These are phyloP conservation scores for Boleophthalmus pectinirostris DNA, from an alignment of 2,113 vertebrate genomes.

Conservation along the genomic window DNA sequence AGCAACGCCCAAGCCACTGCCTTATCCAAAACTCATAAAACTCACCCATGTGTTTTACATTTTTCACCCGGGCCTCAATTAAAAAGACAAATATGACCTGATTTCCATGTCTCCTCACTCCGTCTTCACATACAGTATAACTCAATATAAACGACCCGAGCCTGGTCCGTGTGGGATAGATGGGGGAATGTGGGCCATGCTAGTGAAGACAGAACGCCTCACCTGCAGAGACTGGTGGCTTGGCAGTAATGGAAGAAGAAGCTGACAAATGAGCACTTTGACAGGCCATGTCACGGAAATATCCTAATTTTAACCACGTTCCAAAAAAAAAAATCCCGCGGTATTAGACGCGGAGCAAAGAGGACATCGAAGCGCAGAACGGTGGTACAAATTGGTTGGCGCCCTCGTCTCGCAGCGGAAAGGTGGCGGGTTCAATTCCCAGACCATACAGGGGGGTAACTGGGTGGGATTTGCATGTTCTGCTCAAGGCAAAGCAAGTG, in stretches of 20 bases:
- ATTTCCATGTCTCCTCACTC: constrained; percentile 19
- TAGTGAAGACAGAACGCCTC: constrained; percentile 51
- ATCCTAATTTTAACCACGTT: constrained; percentile 53
- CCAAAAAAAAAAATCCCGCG: constrained; percentile 35
- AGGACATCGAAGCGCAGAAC: not conserved
- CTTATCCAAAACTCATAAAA: not conserved
- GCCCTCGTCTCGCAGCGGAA: not conserved
- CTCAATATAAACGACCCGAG: constrained; percentile 34
- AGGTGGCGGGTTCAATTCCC: not conserved
- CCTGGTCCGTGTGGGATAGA: constrained; percentile 32
- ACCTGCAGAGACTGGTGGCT: constrained; percentile 57
- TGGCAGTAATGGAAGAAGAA: constrained; percentile 43
- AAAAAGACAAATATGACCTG: constrained; percentile 28
- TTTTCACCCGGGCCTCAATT: constrained; percentile 1
- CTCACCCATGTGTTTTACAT: not conserved
- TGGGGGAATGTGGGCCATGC: constrained; percentile 46
- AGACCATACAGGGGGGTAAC: not conserved
- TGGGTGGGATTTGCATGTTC: not conserved
- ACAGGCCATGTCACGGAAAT: constrained; percentile 59
- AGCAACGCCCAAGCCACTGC: not conserved
- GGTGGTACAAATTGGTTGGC: not conserved
- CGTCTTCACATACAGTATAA: constrained; percentile 25
- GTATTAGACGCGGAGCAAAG: constrained; percentile 22
- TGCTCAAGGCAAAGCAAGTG: not conserved
- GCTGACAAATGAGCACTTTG: constrained; percentile 58